phyloP scores from a whole-genome alignment of 2,797 vertebrate species.

The Falco concolor region DNA sequence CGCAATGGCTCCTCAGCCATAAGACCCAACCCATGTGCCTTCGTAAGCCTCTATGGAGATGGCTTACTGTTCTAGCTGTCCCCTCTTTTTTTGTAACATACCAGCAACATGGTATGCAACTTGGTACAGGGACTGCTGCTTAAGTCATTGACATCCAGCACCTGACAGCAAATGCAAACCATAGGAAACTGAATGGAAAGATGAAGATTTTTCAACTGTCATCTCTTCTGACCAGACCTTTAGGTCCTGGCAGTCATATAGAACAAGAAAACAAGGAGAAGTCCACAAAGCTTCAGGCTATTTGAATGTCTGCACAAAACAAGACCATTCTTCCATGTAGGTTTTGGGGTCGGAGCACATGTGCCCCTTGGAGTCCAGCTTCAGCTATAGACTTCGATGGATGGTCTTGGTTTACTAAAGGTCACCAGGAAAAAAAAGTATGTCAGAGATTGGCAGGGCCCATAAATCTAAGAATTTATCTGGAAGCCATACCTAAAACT shows the following conservation, averaged over 20 bases:
- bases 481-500: neutral
- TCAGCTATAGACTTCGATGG: neutral
- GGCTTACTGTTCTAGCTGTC: neutral
- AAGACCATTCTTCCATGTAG: neutral
- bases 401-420: neutral
- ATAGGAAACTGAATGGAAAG: neutral
- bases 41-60: neutral
- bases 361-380: neutral
- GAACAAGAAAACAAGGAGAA: neutral
- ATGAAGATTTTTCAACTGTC: neutral
- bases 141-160: neutral
- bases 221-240: neutral
- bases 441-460: neutral
- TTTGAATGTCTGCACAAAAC: neutral
- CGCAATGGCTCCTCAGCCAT: neutral
- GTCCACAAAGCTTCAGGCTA: neutral
- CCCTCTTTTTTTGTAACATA: neutral
- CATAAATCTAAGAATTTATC: neutral
- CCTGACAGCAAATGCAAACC: neutral
- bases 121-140: neutral
- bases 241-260: neutral
- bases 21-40: neutral
- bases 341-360: neutral
- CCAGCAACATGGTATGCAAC: accelerated
- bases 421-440: neutral